These are phyloP conservation scores for Dunckerocampus dactyliophorus DNA, from an alignment of 2,113 vertebrate species.

Conservation along the genomic window DNA sequence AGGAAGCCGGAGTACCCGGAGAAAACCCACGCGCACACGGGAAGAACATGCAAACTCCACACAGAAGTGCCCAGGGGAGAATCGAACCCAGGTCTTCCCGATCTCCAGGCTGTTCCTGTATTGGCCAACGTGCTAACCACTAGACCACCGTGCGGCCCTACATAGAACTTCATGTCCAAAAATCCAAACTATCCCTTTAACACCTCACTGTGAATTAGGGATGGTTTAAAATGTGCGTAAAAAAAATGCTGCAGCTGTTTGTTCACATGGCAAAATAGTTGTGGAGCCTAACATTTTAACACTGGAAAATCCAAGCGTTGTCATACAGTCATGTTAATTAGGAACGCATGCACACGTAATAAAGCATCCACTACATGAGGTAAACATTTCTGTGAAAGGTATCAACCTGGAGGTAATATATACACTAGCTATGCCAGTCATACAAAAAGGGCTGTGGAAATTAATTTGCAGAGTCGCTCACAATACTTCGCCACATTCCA, in stretches of 20 bases:
- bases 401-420: conserved; percentile 3
- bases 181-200: no score
- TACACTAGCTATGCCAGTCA: not conserved
- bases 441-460: not conserved
- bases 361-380: not conserved
- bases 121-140: no score
- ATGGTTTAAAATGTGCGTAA: not conserved
- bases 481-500: not conserved
- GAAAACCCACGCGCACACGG: no score
- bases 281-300: not conserved
- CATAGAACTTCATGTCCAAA: no score
- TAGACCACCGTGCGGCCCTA: no score
- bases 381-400: not conserved
- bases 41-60: no score
- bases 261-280: no score
- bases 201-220: not conserved
- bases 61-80: no score
- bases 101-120: no score
- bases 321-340: not conserved
- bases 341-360: not conserved
- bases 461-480: not conserved
- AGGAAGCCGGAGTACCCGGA: no score
- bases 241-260: no score
- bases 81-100: no score
- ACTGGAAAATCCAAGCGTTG: not conserved